Evolutionary conservation across 1,140 invertebrate species (phyloP).

Genomic region (Zaprionus lachaisei): DNA sequence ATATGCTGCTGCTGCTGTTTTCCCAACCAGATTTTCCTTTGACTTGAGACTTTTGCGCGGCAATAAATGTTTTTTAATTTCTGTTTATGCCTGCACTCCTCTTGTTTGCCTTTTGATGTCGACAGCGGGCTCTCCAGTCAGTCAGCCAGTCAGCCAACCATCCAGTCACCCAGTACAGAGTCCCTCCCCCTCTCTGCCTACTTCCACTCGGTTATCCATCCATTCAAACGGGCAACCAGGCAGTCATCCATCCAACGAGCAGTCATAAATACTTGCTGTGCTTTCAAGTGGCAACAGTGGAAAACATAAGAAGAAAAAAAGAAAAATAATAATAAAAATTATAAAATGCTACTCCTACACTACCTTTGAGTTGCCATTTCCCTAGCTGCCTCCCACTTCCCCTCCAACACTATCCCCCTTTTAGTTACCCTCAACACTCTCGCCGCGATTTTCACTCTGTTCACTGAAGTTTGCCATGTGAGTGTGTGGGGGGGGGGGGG

Average conservation of each 20-base stretch:
- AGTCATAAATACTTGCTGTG: slow-evolving; percentile 80
- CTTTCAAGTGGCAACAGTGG: slow-evolving; percentile 74
- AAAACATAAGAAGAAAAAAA: slow-evolving; percentile 37
- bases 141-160: slow-evolving; percentile 21
- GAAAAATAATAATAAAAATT: slow-evolving; percentile 61
- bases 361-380: slow-evolving; percentile 66
- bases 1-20: slow-evolving; percentile 33
- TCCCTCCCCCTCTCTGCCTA: slow-evolving; percentile 39
- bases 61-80: slow-evolving; percentile 56
- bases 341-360: slow-evolving; percentile 67
- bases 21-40: slow-evolving; percentile 50
- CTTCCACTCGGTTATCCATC: slow-evolving; percentile 37
- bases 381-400: neutral
- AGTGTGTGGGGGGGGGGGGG: no score
- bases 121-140: slow-evolving; percentile 28
- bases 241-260: slow-evolving; percentile 55
- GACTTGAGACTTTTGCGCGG: slow-evolving; percentile 69
- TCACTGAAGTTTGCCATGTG: slow-evolving; percentile 28
- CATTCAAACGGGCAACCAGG: slow-evolving; percentile 33
- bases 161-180: slow-evolving; percentile 13
- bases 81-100: slow-evolving; percentile 20
- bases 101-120: slow-evolving; percentile 71
- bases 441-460: slow-evolving; percentile 39
- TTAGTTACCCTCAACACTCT: neutral
- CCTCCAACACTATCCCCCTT: neutral